Percentiles rank a stretch among this genome's conserved stretches.
phyloP scores from a whole-genome alignment of 2,113 vertebrate genomes.

The Perca fluviatilis region DNA sequence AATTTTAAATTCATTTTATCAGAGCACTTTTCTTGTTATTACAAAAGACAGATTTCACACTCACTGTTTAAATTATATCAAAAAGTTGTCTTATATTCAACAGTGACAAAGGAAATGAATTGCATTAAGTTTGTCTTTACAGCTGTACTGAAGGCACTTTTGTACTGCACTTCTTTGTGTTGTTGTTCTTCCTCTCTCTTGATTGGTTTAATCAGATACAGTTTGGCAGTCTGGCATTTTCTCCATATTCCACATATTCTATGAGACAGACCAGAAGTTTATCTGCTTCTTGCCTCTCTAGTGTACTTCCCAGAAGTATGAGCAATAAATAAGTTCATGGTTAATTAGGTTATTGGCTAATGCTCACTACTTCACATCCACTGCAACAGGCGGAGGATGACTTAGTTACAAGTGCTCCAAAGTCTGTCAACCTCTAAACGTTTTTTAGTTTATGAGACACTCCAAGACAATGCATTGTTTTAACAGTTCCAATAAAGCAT shows the following conservation, averaged over 20 bases:
- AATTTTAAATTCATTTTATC: slow-evolving; percentile 8
- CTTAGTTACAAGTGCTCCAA: neutral
- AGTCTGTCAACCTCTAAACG: slow-evolving; percentile 12
- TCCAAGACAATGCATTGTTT: slow-evolving; percentile 24
- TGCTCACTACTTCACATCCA: slow-evolving; percentile 11
- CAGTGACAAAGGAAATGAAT: slow-evolving; percentile 33
- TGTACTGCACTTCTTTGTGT: neutral
- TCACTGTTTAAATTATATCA: slow-evolving; percentile 35
- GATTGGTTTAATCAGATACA: neutral
- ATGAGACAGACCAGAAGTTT: neutral
- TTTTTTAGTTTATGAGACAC: slow-evolving; percentile 14
- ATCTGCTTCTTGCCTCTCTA: neutral
- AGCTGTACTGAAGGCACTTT: slow-evolving; percentile 3
- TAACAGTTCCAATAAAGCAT: slow-evolving; percentile 19
- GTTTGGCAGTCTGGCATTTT: neutral
- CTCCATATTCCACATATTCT: neutral
- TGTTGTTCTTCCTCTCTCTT: neutral
- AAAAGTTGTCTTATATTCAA: slow-evolving; percentile 51
- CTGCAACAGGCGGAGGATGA: neutral
- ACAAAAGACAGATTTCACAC: slow-evolving; percentile 38
- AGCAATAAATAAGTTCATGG: neutral
- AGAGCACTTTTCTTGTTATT: slow-evolving; percentile 37
- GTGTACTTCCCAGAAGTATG: neutral
- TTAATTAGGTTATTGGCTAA: slow-evolving; percentile 8
- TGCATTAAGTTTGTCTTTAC: slow-evolving; percentile 23